Percentiles rank a stretch among this genome's conserved stretches.
phyloP scores from a whole-genome alignment of 2,888 invertebrate genomes.

The Eurytoma adleriae region DNA sequence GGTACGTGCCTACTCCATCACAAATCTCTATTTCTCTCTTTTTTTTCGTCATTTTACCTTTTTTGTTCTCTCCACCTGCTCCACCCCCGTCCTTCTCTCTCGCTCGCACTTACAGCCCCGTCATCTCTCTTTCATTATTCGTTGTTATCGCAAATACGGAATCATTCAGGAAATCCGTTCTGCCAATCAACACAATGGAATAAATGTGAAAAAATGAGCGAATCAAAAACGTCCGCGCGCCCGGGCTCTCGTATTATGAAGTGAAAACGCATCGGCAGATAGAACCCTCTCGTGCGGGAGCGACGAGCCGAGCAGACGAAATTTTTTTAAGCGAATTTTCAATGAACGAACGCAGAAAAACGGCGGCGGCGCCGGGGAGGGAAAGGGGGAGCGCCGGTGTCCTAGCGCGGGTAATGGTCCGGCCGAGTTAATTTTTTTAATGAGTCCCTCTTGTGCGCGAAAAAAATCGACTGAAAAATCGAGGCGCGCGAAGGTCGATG shows the following conservation, averaged over 20 bases:
- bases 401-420: constrained; percentile 9
- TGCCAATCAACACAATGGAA: constrained; percentile 56
- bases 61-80: constrained; percentile 39
- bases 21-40: constrained; percentile 61
- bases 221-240: constrained; percentile 48
- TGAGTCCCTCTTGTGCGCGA: constrained; percentile 35
- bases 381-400: too few species aligned
- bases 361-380: neutral
- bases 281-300: constrained; percentile 15
- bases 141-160: constrained; percentile 57
- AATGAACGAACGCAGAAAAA: constrained; percentile 21
- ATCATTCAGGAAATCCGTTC: constrained; percentile 59
- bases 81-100: constrained; percentile 30
- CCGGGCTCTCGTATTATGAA: constrained; percentile 37
- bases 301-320: constrained; percentile 1
- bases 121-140: constrained; percentile 54
- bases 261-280: constrained; percentile 51
- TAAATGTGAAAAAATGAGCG: constrained; percentile 54
- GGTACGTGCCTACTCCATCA: constrained; percentile 71
- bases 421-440: constrained; percentile 52
- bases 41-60: constrained; percentile 57
- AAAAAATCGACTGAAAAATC: constrained; percentile 45
- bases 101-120: constrained; percentile 23
- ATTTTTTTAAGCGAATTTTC: neutral
- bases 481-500: constrained; percentile 34